These are phyloP conservation scores for Bubo scandiacus DNA, from an alignment of 2,113 vertebrate genomes.

Conservation along the genomic window DNA sequence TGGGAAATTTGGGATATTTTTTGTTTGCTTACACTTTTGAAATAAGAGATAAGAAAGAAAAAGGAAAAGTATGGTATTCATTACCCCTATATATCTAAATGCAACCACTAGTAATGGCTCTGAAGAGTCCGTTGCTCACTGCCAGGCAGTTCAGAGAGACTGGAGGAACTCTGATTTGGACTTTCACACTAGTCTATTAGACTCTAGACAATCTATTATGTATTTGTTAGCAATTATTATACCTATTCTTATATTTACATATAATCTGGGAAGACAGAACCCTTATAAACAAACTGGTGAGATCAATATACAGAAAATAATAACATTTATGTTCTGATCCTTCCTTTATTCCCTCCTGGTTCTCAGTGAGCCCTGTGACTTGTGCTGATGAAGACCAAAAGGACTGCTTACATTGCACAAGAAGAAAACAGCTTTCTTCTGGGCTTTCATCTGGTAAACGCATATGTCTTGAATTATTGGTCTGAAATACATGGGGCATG, in stretches of 20 bases:
- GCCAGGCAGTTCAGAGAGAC: not conserved
- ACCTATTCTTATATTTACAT: not conserved
- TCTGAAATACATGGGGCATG: not conserved
- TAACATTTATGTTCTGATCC: not conserved
- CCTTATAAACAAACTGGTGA: not conserved
- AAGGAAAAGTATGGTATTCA: not conserved
- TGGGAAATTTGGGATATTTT: not conserved
- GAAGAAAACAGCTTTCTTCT: not conserved
- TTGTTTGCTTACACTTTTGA: not conserved
- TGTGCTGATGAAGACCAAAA: not conserved
- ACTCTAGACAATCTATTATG: not conserved
- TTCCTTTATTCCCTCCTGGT: not conserved
- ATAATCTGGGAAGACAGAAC: not conserved
- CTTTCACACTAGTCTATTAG: not conserved
- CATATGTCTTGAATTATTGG: constrained; percentile 1
- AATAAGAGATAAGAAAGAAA: not conserved
- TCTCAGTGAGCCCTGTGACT: not conserved
- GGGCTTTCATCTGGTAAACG: not conserved
- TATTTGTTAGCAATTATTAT: not conserved
- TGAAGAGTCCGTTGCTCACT: not conserved
- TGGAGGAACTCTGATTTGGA: not conserved
- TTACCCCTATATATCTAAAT: not conserved
- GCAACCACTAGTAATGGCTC: not conserved
- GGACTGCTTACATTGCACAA: not conserved
- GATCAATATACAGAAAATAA: not conserved